A percentile compares a stretch with the other conserved stretches of the same genome.
Conservation (phyloP, 2,113 vertebrate species). For the Gulo gulo region DNA sequence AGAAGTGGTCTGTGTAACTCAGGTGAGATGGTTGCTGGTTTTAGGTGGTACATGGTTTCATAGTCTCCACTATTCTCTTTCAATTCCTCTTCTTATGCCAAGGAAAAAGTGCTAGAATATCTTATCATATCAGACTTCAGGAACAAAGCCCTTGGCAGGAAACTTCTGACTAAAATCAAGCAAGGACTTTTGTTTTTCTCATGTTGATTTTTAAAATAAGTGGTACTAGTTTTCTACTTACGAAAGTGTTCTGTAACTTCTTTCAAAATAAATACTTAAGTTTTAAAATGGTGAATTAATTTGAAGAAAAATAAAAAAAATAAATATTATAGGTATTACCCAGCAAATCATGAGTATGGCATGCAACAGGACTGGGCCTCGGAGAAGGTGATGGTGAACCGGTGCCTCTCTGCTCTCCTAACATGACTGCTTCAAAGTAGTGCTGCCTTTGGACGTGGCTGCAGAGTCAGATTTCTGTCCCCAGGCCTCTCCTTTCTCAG, state of each 20-base stretch:
- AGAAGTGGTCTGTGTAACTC: neutral
- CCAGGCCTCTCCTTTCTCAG: neutral
- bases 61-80: neutral
- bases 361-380: neutral
- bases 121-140: neutral
- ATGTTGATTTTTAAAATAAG: neutral
- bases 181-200: neutral
- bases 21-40: neutral
- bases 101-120: neutral
- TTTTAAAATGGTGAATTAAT: neutral
- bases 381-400: neutral
- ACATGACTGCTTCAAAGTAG: neutral
- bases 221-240: neutral
- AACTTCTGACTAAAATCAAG: neutral
- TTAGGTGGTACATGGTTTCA: neutral
- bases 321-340: accelerated
- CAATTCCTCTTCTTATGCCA: neutral
- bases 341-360: accelerated
- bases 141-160: neutral
- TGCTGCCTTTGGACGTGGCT: neutral
- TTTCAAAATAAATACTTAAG: neutral
- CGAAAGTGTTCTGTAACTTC: neutral
- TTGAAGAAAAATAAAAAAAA: neutral
- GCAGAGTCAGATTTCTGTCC: neutral
- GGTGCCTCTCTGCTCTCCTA: too few species aligned